Evolutionary conservation across 2,797 vertebrate genomes (phyloP), one percentile per base, ranked within the genome.

Genomic region (Lycodopsis pacificus): DNA sequence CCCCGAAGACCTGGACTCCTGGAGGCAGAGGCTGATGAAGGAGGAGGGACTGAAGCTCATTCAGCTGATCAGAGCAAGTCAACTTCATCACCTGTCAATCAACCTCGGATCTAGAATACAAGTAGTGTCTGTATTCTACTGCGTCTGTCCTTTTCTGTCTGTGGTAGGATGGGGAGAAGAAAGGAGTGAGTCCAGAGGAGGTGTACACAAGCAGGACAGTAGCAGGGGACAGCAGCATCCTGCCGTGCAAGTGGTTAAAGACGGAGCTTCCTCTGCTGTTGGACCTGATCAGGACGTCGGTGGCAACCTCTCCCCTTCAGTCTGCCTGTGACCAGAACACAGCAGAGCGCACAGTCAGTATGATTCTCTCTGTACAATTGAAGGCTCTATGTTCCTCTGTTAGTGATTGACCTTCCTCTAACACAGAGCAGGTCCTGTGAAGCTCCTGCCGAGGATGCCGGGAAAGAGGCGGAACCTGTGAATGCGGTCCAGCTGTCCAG

Each of bases 41-140:
- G 96, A 97, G 53, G 96, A 97, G 51, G 96, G 97, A 13, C 93
- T 95, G n/a, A 96, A 95, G 86, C 83, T 97, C 40, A 95, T 97
- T 64, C 88, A 94, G 36, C 90, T 96, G 77, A 97, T 98, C 65
- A 92, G 95, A 85, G 97, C 94, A 83, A 94, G 89, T 85, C 19
- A 1, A 25, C 3, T n/a, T 30, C 22, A 49, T 36, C 8, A 34
- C 3, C 5, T 13, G 4, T 46, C 8, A 7, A 4, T 14, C 46
- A 2, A 12, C 3, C 15, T 22, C 12, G 22, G 13, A 44, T 36
- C 7, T 34, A 27, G 7, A 54, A 3, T 14, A 6, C 1, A 46
- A 48, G 22, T 4, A 15, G 14, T 53, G 20, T 57, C 7, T 75
- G 15, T 61, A 15, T 66, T 59, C 20, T 58, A 22, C 7, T 25